phyloP scores from a whole-genome alignment of 2,888 invertebrate species.

The Nebria brevicollis region DNA sequence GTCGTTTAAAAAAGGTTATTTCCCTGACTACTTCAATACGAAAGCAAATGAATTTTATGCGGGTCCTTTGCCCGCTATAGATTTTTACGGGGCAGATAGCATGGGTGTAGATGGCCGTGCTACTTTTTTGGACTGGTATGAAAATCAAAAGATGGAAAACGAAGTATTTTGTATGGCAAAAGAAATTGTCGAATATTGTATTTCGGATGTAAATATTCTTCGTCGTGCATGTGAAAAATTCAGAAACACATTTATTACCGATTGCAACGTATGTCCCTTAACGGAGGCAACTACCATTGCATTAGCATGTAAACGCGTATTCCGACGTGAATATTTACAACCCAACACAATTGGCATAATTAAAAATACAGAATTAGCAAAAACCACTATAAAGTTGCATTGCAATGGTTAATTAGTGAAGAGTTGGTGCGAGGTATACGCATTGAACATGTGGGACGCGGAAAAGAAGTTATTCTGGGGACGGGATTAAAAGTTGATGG shows the following conservation, averaged over 20 bases:
- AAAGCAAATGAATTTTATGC: slow-evolving; percentile 50
- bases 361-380: slow-evolving; percentile 52
- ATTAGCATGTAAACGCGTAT: too few species aligned
- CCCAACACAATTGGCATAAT: too few species aligned
- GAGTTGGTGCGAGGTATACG: slow-evolving; percentile 39
- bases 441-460: slow-evolving; percentile 41
- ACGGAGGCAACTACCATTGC: too few species aligned
- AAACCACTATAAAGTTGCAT: slow-evolving; percentile 51
- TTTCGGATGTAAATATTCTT: slow-evolving; percentile 53
- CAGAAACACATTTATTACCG: too few species aligned
- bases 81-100: too few species aligned
- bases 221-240: too few species aligned
- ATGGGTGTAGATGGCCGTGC: slow-evolving; percentile 50
- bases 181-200: slow-evolving; percentile 52
- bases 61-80: slow-evolving; percentile 16
- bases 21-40: slow-evolving; percentile 51
- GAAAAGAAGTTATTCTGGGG: slow-evolving; percentile 13
- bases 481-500: slow-evolving; percentile 23
- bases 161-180: slow-evolving; percentile 52
- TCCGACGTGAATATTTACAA: too few species aligned
- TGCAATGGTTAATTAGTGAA: slow-evolving; percentile 48
- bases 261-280: too few species aligned
- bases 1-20: not conserved
- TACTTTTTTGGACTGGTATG: slow-evolving; percentile 49
- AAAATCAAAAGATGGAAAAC: slow-evolving; percentile 39